Evolutionary conservation across 2,888 invertebrate genomes (phyloP).

Genomic region (Leptodirus hochenwartii): DNA sequence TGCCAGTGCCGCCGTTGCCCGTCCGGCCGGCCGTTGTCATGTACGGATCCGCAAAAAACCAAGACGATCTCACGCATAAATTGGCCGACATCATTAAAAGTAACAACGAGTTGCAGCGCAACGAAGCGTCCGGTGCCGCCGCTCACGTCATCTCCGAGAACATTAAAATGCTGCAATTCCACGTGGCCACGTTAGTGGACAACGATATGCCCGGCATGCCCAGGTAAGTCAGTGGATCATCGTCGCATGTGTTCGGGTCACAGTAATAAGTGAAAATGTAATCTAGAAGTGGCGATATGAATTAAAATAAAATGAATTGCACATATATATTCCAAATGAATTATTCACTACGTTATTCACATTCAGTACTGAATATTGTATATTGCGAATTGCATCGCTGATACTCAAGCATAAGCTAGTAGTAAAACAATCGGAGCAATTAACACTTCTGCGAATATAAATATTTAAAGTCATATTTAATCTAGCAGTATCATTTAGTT

Average conservation of each 20-base stretch:
- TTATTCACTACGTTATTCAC: too few relatives aligned
- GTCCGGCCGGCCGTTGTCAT: constrained; percentile 97
- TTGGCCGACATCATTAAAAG: constrained; percentile 95
- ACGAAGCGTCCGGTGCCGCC: constrained; percentile 93
- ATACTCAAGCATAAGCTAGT: too few relatives aligned
- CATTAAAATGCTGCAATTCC: constrained; percentile 94
- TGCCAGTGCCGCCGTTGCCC: constrained; percentile 92
- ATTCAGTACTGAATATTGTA: too few relatives aligned
- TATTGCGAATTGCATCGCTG: too few relatives aligned
- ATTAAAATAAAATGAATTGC: too few relatives aligned
- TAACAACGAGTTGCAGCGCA: constrained; percentile 87
- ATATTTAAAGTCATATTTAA: too few relatives aligned
- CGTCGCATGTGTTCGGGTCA: constrained; percentile 1
- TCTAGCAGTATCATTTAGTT: too few relatives aligned
- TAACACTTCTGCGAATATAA: too few relatives aligned
- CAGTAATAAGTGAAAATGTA: background rate
- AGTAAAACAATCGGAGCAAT: too few relatives aligned
- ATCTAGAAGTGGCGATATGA: too few relatives aligned
- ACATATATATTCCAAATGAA: too few relatives aligned
- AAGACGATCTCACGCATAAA: constrained; percentile 98
- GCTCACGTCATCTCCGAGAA: constrained; percentile 95
- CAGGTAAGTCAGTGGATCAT: constrained; percentile 28
- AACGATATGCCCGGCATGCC: constrained; percentile 99
- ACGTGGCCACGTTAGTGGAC: constrained; percentile 94
- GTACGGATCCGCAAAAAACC: constrained; percentile 97